A percentile compares a stretch with the other conserved stretches of the same genome.
These are phyloP conservation scores for Argyrosomus japonicus DNA, from an alignment of 2,113 vertebrate species.

Conservation along the genomic window DNA sequence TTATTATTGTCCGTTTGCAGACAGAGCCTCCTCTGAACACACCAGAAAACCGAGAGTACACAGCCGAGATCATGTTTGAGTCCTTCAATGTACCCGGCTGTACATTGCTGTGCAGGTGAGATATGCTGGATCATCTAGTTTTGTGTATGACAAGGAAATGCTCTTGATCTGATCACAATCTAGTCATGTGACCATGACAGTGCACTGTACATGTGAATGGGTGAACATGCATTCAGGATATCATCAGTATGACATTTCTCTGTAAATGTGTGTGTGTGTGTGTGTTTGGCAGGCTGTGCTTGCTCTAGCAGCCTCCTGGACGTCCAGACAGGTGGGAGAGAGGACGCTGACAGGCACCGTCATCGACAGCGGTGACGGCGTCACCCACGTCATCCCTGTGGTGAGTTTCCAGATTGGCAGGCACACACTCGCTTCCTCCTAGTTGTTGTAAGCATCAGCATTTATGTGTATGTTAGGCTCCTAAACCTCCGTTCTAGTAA, in stretches of 20 bases:
- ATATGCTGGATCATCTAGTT: neutral
- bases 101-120: slow-evolving; percentile 99
- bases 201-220: too few species aligned
- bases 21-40: slow-evolving; percentile 99
- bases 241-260: neutral
- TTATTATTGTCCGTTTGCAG: slow-evolving; percentile 74
- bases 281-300: slow-evolving; percentile 89
- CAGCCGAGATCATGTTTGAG: slow-evolving; percentile 99
- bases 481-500: neutral
- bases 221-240: neutral
- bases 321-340: slow-evolving; percentile 97
- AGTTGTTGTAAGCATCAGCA: too few species aligned
- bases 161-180: neutral
- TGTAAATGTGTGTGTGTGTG: neutral
- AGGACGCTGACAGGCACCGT: slow-evolving; percentile 96
- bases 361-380: slow-evolving; percentile 98
- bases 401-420: slow-evolving; percentile 81
- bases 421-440: neutral
- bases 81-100: slow-evolving; percentile 97
- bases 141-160: neutral
- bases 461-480: too few species aligned
- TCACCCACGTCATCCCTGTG: slow-evolving; percentile 98
- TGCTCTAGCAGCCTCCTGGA: slow-evolving; percentile 98
- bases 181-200: too few species aligned
- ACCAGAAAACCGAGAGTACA: slow-evolving; percentile 98